These are phyloP conservation scores for Chymomyza caudatula DNA, from an alignment of 2,888 invertebrate species.

Conservation along the genomic window DNA sequence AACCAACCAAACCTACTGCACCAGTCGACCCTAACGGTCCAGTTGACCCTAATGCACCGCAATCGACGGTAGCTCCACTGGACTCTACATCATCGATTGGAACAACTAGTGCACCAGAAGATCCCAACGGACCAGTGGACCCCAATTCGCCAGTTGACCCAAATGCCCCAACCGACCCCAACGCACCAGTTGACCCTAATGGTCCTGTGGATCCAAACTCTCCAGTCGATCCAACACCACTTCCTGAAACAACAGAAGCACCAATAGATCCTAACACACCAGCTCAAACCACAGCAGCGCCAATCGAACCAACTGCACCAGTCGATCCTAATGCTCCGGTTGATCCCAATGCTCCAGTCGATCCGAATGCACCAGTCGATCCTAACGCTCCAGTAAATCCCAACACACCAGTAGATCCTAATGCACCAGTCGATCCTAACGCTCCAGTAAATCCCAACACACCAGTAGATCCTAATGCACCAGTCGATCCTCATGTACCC, in stretches of 20 bases:
- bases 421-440: constrained; percentile 20
- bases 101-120: constrained; percentile 15
- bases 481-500: constrained; percentile 24
- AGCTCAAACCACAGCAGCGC: constrained; percentile 12
- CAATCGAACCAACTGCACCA: constrained; percentile 11
- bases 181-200: constrained; percentile 22
- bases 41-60: constrained; percentile 17
- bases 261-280: constrained; percentile 28
- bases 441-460: constrained; percentile 13
- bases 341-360: constrained; percentile 31
- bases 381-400: constrained; percentile 39
- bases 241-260: constrained; percentile 25
- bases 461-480: constrained; percentile 22
- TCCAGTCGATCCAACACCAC: constrained; percentile 14
- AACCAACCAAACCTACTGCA: constrained; percentile 14
- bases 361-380: constrained; percentile 33
- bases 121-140: constrained; percentile 17
- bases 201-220: constrained; percentile 15
- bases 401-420: constrained; percentile 24
- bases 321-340: constrained; percentile 18
- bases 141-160: constrained; percentile 9
- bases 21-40: constrained; percentile 16
- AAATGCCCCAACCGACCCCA: constrained; percentile 7
- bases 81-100: too few species aligned
- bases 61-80: constrained; percentile 5